These are phyloP conservation scores for Drosophila histrio DNA, from an alignment of 2,888 invertebrate species.

Conservation along the genomic window DNA sequence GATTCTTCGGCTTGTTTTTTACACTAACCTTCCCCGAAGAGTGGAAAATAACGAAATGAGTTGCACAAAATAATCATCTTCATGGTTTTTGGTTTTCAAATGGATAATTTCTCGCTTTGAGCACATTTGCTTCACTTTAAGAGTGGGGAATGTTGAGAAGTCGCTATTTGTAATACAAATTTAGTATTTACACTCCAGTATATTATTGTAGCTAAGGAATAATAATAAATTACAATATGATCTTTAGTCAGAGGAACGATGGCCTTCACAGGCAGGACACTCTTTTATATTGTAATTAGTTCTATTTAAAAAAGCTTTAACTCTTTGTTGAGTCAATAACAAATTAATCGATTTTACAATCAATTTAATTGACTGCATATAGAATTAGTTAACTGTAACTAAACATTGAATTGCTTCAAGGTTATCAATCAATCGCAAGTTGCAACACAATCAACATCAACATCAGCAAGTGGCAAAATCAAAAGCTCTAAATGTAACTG, in stretches of 20 bases:
- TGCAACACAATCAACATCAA: constrained; percentile 11
- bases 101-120: too few relatives aligned
- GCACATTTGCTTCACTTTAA: too few relatives aligned
- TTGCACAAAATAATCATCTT: too few relatives aligned
- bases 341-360: constrained; percentile 13
- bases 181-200: neutral
- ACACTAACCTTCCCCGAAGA: too few relatives aligned
- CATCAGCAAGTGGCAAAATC: constrained; percentile 20
- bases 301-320: neutral
- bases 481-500: constrained; percentile 39
- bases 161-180: neutral
- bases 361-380: constrained; percentile 6
- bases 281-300: too few relatives aligned
- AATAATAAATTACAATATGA: too few relatives aligned
- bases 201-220: too few relatives aligned
- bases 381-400: constrained; percentile 39
- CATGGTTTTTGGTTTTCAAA: too few relatives aligned
- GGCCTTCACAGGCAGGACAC: too few relatives aligned
- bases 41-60: too few relatives aligned
- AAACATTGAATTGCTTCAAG: constrained; percentile 60
- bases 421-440: constrained; percentile 46
- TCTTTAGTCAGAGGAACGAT: too few relatives aligned
- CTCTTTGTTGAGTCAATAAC: neutral
- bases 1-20: too few relatives aligned
- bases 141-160: neutral